Conservation (phyloP, 2,888 invertebrate genomes). For the Melieria omissa region DNA sequence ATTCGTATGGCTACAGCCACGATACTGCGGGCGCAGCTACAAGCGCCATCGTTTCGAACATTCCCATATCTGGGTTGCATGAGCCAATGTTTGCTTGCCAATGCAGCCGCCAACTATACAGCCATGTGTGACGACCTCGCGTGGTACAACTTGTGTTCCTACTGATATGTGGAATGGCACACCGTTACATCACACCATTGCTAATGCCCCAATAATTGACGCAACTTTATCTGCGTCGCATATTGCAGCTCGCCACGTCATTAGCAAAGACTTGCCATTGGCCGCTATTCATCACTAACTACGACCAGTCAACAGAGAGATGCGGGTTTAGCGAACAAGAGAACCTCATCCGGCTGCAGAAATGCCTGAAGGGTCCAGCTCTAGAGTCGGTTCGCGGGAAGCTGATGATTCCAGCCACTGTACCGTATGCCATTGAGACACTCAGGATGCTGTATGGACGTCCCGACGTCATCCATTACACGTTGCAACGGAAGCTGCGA, state of each 20-base stretch:
- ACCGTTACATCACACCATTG: too few species aligned
- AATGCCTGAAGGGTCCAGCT: conserved; percentile 32
- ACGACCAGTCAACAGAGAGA: conserved; percentile 39
- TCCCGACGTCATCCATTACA: conserved; percentile 20
- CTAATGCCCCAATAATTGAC: too few species aligned
- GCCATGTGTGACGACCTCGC: too few species aligned
- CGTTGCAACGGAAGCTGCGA: conserved; percentile 4
- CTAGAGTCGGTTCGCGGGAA: conserved; percentile 35
- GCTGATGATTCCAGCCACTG: conserved; percentile 38
- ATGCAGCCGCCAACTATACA: too few species aligned
- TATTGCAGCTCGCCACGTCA: conserved; percentile 32
- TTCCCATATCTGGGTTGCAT: too few species aligned
- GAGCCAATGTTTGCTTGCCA: too few species aligned
- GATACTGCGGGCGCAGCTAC: too few species aligned
- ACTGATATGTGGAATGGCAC: too few species aligned
- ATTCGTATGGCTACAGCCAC: too few species aligned
- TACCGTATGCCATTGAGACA: conserved; percentile 33
- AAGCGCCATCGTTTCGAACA: too few species aligned
- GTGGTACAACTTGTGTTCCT: too few species aligned
- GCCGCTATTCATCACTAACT: conserved; percentile 42
- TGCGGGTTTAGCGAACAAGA: conserved; percentile 39
- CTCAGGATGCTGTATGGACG: conserved; percentile 38
- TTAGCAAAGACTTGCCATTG: conserved; percentile 39
- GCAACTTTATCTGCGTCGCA: conserved; percentile 15
- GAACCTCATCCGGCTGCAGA: conserved; percentile 36